phyloP scores from a whole-genome alignment of 2,797 vertebrate genomes.

The Neomorphus geoffroyi region DNA sequence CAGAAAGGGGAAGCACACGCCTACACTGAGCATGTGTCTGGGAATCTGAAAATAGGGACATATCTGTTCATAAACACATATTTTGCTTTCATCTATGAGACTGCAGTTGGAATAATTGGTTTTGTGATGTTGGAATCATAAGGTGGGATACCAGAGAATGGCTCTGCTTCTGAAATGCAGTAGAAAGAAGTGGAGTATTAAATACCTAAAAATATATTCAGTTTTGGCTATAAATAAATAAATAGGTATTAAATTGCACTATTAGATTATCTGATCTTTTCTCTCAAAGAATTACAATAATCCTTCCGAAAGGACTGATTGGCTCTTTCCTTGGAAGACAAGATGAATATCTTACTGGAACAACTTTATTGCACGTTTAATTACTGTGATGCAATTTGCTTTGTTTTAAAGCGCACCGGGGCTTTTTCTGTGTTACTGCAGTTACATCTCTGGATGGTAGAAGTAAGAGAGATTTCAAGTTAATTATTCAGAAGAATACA shows the following conservation, averaged over 20 bases:
- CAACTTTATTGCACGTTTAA: background rate
- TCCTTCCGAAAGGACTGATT: background rate
- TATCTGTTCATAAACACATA: background rate
- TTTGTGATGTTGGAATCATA: slow-evolving; percentile 79
- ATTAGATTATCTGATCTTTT: background rate
- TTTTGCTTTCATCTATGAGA: slow-evolving; percentile 5
- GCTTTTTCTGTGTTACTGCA: background rate
- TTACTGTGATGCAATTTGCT: background rate
- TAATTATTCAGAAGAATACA: background rate
- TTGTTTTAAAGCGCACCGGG: background rate
- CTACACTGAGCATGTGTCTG: background rate
- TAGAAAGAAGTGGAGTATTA: background rate
- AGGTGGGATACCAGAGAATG: slow-evolving; percentile 65
- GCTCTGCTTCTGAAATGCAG: background rate
- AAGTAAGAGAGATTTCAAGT: background rate
- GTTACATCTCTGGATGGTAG: background rate
- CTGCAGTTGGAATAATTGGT: slow-evolving; percentile 72
- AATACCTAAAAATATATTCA: background rate
- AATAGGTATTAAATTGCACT: background rate
- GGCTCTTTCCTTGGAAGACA: background rate
- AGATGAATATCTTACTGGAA: background rate
- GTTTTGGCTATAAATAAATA: background rate
- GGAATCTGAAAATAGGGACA: background rate
- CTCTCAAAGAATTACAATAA: background rate
- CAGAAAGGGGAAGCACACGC: too few relatives aligned